phyloP scores from a whole-genome alignment of 2,888 invertebrate species.

The Zelleria hepariella region DNA sequence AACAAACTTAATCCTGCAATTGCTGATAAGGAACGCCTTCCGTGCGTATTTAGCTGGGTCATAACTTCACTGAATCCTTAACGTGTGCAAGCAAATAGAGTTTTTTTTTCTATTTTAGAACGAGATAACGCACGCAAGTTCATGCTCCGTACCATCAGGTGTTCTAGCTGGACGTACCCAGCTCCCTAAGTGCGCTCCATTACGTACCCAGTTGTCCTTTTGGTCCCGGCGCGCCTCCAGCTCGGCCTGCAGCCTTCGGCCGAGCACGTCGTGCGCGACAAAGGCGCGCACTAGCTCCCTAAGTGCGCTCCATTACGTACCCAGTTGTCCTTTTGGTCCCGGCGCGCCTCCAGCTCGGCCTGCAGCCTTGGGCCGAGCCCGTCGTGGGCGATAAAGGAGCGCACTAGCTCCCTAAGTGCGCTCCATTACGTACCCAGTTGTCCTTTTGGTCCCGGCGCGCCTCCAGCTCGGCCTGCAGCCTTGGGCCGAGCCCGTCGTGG shows the following conservation, averaged over 20 bases:
- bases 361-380: slow-evolving; percentile 89
- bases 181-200: too few relatives aligned
- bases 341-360: slow-evolving; percentile 81
- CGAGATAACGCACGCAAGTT: too few relatives aligned
- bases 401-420: slow-evolving; percentile 79
- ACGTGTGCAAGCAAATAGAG: too few relatives aligned
- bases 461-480: slow-evolving; percentile 87
- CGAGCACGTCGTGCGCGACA: slow-evolving; percentile 78
- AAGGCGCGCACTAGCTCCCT: slow-evolving; percentile 83
- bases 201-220: slow-evolving; percentile 93
- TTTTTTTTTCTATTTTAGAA: too few relatives aligned
- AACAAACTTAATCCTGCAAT: background rate
- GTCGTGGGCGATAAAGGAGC: slow-evolving; percentile 78
- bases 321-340: slow-evolving; percentile 92
- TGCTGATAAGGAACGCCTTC: background rate
- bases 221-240: slow-evolving; percentile 83
- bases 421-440: slow-evolving; percentile 77
- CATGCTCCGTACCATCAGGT: too few relatives aligned
- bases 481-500: slow-evolving; percentile 82
- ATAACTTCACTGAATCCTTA: background rate
- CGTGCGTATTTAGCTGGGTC: background rate
- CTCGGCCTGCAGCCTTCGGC: slow-evolving; percentile 86
- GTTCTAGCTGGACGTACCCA: too few relatives aligned
- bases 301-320: slow-evolving; percentile 82
- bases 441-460: slow-evolving; percentile 91